These are phyloP conservation scores for Microctonus brassicae DNA, from an alignment of 2,888 invertebrate species.

Conservation along the genomic window DNA sequence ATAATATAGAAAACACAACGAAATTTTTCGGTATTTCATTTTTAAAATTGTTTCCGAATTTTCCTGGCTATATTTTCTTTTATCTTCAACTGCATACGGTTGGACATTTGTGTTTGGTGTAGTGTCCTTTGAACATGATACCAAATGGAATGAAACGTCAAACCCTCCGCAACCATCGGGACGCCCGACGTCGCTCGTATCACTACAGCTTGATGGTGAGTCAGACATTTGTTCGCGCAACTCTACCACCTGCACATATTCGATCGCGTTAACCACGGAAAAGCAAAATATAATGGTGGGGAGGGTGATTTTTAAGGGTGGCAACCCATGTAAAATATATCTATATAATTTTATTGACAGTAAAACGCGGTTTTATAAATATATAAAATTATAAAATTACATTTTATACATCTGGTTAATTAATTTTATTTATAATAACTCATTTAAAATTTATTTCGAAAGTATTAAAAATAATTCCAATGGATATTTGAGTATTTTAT, in stretches of 20 bases:
- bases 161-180: conserved; percentile 2
- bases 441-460: too few relatives aligned
- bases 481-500: too few relatives aligned
- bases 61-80: not conserved
- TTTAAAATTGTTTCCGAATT: not conserved
- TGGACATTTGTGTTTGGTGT: not conserved
- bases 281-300: not conserved
- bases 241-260: not conserved
- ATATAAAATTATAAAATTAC: too few relatives aligned
- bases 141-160: not conserved
- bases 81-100: not conserved
- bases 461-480: too few relatives aligned
- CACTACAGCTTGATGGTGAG: conserved; percentile 21
- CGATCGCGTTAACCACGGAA: not conserved
- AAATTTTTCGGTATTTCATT: not conserved
- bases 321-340: not conserved
- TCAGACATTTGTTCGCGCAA: conserved; percentile 12
- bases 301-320: not conserved
- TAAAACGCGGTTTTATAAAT: not conserved
- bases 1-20: not conserved
- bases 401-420: too few relatives aligned
- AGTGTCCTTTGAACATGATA: not conserved
- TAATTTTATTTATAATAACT: too few relatives aligned
- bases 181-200: conserved; percentile 20
- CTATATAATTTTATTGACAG: not conserved